phyloP scores from a whole-genome alignment of 1,140 invertebrate genomes.

The Pinna nobilis region DNA sequence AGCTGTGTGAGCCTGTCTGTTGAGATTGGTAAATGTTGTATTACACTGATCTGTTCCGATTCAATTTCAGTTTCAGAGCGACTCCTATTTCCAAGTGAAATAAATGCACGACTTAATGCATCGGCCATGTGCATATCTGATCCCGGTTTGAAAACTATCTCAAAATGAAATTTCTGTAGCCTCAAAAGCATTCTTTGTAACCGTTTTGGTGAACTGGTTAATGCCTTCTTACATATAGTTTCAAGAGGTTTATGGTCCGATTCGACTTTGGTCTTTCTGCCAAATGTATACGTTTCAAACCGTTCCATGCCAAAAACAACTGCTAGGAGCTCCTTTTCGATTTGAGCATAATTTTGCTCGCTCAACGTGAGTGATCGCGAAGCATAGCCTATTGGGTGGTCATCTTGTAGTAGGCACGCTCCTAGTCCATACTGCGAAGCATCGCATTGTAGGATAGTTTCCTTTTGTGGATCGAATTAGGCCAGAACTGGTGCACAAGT shows the following conservation, averaged over 20 bases:
- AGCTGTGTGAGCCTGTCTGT: not conserved
- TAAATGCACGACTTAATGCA: conserved; percentile 22
- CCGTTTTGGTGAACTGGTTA: conserved; percentile 69
- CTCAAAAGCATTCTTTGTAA: conserved; percentile 75
- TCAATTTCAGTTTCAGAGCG: too few relatives aligned
- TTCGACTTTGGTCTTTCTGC: conserved; percentile 13
- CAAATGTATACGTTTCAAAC: conserved; percentile 36
- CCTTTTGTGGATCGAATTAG: too few relatives aligned
- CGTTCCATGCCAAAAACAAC: conserved; percentile 36
- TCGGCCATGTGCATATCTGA: conserved; percentile 72
- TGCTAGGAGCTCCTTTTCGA: conserved; percentile 44
- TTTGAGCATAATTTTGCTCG: conserved; percentile 39
- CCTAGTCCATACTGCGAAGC: not conserved
- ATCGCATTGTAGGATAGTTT: too few relatives aligned
- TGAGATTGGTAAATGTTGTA: not conserved
- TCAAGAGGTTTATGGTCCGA: conserved; percentile 71
- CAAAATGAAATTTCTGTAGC: conserved; percentile 74
- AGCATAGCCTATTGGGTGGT: not conserved
- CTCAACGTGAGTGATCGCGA: not conserved
- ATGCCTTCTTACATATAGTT: conserved; percentile 71
- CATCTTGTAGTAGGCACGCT: not conserved
- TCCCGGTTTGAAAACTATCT: conserved; percentile 67
- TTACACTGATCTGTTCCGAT: conserved; percentile 51
- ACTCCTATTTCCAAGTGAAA: too few relatives aligned
- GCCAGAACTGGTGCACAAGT: too few relatives aligned